Evolutionary conservation across 92 coral and sea anemone species (phyloP), one percentile per base, ranked within the genome.

Genomic region (Porites rus): DNA sequence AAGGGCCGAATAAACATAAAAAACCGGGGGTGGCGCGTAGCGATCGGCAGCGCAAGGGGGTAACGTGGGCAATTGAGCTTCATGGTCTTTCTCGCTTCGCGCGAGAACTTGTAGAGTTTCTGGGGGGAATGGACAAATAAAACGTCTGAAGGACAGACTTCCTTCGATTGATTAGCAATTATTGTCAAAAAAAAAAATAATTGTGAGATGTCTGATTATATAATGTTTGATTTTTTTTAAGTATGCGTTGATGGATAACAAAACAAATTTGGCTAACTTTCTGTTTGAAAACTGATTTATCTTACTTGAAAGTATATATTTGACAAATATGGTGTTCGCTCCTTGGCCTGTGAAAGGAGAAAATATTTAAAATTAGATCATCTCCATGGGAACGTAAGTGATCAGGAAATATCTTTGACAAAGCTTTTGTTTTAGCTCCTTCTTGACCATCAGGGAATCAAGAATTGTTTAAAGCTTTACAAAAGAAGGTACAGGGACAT

Each of bases 311-410:
- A 25, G 7, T 38, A 38, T 38, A 52, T 69, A 31, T 69, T 70
- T 67, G 52, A 24, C 75, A 52, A 67, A 66, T 25, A 24, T 8
- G 5, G 7, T 43, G 56, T 16, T 10, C 46, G 46, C 6, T 38
- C 24, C 75, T 68, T 81, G 52, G 17, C 67, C 11, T 25, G 21
- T 9, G 2, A 54, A 81, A 81, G 56, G 14, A 25, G 12, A 28
- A 28, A 3, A 17, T 68, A 20, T 18, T 8, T 68, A 81, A 69
- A 21, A 4, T 52, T 19, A 10, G 28, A 19, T 20, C 25, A 58
- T 81, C 78, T n/a, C 86, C 25, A 70, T 81, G 11, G 78, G 71
- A 43, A 81, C 77, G n/a, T 13, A 58, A 58, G 52, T 58, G 7
- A 54, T 70, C 59, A 21, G 28, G 61, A 70, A 81, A 63, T 31